Evolutionary conservation across 2,888 invertebrate genomes (phyloP), one percentile per base, ranked within the genome.

Genomic region (Anaspis maculata): DNA sequence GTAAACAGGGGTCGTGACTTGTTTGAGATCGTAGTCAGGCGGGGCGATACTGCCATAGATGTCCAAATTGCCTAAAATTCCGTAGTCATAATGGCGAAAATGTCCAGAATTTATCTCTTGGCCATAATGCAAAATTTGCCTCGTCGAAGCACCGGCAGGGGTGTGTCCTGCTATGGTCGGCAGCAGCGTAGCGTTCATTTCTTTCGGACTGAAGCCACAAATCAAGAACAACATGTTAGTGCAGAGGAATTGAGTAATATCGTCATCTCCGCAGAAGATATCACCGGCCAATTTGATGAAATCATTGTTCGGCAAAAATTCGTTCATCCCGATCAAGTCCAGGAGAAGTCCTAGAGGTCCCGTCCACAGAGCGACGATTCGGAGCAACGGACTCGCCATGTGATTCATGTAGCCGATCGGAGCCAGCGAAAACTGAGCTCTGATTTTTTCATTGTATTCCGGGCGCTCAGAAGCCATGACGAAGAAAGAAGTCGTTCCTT

Each of bases 111-210:
- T 33, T 21, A 46, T 42, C 13, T 34, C 30, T 24, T 47, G 49
- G 2, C 39, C 44, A 53, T 73, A 87, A 59, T 87, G 87, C 3
- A 75, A 65, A 5, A 85, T 58, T 56, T 85, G 83, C 48, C 74
- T 72, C 1, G 74, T 71, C 1, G 84, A 71, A 12, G 47, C 28
- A 12, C 56, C 57, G 19, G 54, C 56, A 3, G 59, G 59, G 3
- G 47, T 45, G 21, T 55, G 50, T n/a, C 47, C 54, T 34, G 51
- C 41, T 12, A 56, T 29, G 13, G 42, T 44, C 1, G 57, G 56
- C 4, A 57, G 13, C 5, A 56, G 24, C 3, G 51, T 49, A 1
- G 45, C 42, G 35, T 57, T 54, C 44, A 56, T 44, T 30, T 56
- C 51, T 4, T 34, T 31, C 3, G 30, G 29, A 30, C 48, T 54